Conservation (phyloP, 2,888 invertebrate genomes). For the Cancer borealis region DNA sequence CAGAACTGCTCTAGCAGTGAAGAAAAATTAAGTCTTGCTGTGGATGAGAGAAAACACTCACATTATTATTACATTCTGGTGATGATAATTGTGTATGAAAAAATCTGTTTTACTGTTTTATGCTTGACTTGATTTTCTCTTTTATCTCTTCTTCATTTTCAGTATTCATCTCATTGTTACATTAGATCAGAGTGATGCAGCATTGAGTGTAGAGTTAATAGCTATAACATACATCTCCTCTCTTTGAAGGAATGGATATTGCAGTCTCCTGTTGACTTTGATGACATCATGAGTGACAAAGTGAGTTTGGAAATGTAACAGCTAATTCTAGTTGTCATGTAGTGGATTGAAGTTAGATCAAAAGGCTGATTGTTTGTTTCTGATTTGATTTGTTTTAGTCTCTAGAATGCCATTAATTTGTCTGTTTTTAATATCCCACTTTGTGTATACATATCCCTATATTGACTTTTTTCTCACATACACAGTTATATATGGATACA, state of each 20-base stretch:
- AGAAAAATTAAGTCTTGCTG: not conserved
- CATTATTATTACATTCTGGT: not conserved
- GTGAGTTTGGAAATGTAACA: slow-evolving; percentile 61
- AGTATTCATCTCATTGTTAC: slow-evolving; percentile 16
- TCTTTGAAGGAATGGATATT: slow-evolving; percentile 75
- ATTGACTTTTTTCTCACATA: not conserved
- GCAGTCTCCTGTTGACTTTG: slow-evolving; percentile 74
- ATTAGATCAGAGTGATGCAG: slow-evolving; percentile 32
- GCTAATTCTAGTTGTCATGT: slow-evolving; percentile 33
- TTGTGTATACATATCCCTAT: not conserved
- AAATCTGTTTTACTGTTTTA: not conserved
- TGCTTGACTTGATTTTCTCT: not conserved
- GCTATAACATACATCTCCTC: slow-evolving; percentile 72
- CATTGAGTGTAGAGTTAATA: slow-evolving; percentile 23
- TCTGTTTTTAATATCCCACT: slow-evolving; percentile 8
- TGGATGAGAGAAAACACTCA: not conserved
- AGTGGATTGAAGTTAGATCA: not conserved
- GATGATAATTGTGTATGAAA: not conserved
- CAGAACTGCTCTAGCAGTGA: not conserved
- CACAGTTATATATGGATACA: not conserved
- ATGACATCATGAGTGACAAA: slow-evolving; percentile 72
- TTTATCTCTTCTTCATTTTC: not conserved
- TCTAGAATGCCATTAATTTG: slow-evolving; percentile 39
- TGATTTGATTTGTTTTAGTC: slow-evolving; percentile 13
- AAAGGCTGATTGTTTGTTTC: slow-evolving; percentile 24